phyloP scores from a whole-genome alignment of 2,797 vertebrate species.

The Sciurus carolinensis region DNA sequence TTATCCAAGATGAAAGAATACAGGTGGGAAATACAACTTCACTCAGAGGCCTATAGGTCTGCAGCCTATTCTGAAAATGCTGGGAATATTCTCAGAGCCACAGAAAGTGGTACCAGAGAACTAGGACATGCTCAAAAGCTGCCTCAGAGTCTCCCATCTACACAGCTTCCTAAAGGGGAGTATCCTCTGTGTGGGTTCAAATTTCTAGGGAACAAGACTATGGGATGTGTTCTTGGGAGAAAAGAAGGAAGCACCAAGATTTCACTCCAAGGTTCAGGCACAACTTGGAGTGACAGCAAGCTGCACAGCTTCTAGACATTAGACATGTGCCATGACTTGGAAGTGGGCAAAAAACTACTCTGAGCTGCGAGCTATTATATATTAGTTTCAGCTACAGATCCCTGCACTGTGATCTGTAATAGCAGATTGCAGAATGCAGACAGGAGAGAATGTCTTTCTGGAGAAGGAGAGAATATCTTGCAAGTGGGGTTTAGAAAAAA shows the following conservation, averaged over 20 bases:
- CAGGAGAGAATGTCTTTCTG: neutral
- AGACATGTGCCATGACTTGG: neutral
- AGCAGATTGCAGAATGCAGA: neutral
- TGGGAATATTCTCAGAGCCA: neutral
- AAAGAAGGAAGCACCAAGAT: neutral
- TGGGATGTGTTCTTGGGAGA: neutral
- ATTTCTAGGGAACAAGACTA: neutral
- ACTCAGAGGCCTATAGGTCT: neutral
- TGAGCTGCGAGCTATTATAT: neutral
- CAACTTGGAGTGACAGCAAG: neutral
- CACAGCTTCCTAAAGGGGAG: no score
- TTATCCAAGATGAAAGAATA: neutral
- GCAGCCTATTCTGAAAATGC: neutral
- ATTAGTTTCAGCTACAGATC: neutral
- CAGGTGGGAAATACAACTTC: neutral
- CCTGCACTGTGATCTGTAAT: neutral
- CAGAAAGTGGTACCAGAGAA: slow-evolving; percentile 72
- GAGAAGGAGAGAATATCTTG: slow-evolving; percentile 4
- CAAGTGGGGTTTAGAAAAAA: neutral
- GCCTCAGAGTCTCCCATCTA: neutral
- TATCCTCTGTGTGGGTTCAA: neutral
- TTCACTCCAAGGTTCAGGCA: neutral
- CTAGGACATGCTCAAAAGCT: neutral
- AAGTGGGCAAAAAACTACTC: neutral
- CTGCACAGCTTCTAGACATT: neutral